These are phyloP conservation scores for Ichneumon xanthorius DNA, from an alignment of 2,888 invertebrate genomes.

Conservation along the genomic window DNA sequence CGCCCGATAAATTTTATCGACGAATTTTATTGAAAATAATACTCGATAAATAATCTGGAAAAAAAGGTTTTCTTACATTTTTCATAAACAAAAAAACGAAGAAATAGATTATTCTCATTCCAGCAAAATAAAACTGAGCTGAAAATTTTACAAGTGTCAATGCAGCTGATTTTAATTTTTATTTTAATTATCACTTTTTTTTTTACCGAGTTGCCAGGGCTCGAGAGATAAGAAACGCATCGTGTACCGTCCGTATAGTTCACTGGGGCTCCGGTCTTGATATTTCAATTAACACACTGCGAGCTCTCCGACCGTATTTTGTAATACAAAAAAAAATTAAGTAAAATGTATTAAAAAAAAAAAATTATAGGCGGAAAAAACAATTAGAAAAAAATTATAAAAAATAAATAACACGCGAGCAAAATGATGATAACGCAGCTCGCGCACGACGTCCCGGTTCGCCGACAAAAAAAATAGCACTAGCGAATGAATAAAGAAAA, in stretches of 20 bases:
- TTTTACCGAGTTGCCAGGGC: no score
- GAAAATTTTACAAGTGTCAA: no score
- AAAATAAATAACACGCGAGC: constrained; percentile 57
- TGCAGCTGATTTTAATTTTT: no score
- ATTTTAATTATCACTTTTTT: no score
- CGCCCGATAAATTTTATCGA: neutral
- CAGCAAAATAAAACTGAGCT: no score
- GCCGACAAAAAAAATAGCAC: constrained; percentile 55
- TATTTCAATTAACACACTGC: constrained; percentile 58
- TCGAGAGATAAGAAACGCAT: constrained; percentile 17
- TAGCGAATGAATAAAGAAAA: constrained; percentile 37
- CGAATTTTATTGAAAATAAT: neutral
- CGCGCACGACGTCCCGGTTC: constrained; percentile 36
- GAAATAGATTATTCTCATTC: no score
- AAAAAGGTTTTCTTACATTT: no score
- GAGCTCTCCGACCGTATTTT: constrained; percentile 78
- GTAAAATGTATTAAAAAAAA: constrained; percentile 46
- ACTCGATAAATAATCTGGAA: neutral
- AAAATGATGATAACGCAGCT: constrained; percentile 28
- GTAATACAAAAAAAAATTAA: constrained; percentile 71
- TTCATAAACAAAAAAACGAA: no score
- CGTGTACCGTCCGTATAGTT: constrained; percentile 58
- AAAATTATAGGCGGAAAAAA: constrained; percentile 52
- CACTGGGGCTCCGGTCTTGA: constrained; percentile 56
- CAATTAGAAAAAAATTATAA: constrained; percentile 33